Conservation (phyloP, 2,797 vertebrate species). For the Pteronotus mesoamericanus region DNA sequence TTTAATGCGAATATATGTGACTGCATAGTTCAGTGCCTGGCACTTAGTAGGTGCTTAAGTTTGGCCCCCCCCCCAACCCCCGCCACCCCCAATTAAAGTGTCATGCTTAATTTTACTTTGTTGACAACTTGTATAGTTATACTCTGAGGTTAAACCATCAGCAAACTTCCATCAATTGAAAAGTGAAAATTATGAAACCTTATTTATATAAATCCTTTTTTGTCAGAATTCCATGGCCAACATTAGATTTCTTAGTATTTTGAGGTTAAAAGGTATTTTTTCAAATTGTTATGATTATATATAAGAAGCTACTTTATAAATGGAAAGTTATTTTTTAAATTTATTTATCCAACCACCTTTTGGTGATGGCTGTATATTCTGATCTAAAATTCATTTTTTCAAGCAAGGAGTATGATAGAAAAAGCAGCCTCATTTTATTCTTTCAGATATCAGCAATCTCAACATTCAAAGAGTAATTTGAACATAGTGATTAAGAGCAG, state of each 20-base stretch:
- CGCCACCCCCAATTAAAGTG: not conserved
- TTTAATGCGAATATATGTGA: not conserved
- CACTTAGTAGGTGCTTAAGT: not conserved
- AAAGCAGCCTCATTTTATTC: not conserved
- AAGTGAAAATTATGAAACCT: conserved; percentile 20
- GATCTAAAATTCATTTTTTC: not conserved
- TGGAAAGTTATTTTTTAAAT: not conserved
- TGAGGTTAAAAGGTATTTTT: conserved; percentile 2
- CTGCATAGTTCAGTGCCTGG: not conserved
- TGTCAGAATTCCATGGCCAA: conserved; percentile 10
- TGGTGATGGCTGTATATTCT: not conserved
- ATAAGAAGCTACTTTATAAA: not conserved
- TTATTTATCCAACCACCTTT: not conserved
- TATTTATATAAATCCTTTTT: not conserved
- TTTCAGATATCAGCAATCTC: not conserved
- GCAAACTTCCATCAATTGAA: not conserved
- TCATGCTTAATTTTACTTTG: not conserved
- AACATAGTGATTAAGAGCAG: not conserved
- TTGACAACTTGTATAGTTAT: not conserved
- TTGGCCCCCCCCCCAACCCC: not conserved
- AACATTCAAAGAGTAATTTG: not conserved
- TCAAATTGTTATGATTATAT: conserved; percentile 3
- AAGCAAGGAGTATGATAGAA: not conserved
- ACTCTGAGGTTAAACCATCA: not conserved
- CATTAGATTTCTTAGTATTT: conserved; percentile 33